Conservation (phyloP, 2,888 invertebrate genomes). For the Pomacea canaliculata region DNA sequence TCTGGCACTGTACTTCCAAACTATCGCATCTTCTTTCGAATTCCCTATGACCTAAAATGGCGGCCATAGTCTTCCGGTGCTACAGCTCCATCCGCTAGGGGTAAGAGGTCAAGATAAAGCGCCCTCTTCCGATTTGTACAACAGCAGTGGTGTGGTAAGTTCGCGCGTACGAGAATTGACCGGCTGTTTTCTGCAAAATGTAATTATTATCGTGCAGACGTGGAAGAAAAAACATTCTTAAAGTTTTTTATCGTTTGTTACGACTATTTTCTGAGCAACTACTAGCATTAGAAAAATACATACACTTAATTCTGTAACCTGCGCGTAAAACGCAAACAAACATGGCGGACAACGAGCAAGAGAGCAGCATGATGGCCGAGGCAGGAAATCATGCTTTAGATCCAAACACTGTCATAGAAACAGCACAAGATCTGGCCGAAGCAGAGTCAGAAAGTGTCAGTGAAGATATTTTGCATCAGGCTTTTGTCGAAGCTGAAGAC, state of each 20-base stretch:
- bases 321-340: conserved; percentile 46
- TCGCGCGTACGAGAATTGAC: conserved; percentile 31
- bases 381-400: conserved; percentile 34
- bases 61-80: too few relatives aligned
- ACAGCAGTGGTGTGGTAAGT: conserved; percentile 27
- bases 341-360: conserved; percentile 59
- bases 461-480: conserved; percentile 62
- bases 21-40: too few relatives aligned
- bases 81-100: too few relatives aligned
- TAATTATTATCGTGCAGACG: conserved; percentile 1
- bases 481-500: conserved; percentile 57
- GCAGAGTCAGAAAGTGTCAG: conserved; percentile 38
- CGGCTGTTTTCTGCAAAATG: conserved; percentile 1
- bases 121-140: conserved; percentile 32
- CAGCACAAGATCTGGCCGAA: conserved; percentile 28
- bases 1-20: too few relatives aligned
- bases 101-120: conserved; percentile 22
- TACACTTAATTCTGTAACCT: conserved; percentile 3
- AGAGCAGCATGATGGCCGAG: conserved; percentile 41
- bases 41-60: too few relatives aligned
- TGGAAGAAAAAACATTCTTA: conserved; percentile 9
- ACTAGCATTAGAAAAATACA: conserved; percentile 15
- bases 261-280: not conserved
- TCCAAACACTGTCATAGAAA: conserved; percentile 34
- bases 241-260: not conserved